These are phyloP conservation scores for Antigone vipio DNA, from an alignment of 2,113 vertebrate genomes.

Conservation along the genomic window DNA sequence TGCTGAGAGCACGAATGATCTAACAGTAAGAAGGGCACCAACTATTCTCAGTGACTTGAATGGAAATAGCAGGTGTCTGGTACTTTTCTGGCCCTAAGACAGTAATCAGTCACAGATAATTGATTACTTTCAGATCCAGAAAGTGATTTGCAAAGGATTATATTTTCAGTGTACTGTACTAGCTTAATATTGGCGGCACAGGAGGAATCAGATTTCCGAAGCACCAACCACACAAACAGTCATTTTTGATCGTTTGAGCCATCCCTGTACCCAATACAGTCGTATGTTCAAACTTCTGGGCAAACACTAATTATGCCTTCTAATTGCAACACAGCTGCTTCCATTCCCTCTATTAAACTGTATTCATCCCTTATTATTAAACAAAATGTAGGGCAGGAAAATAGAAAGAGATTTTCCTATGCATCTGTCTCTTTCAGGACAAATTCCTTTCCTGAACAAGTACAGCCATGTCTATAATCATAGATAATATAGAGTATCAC, in stretches of 20 bases:
- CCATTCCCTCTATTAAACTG: slow-evolving; percentile 31
- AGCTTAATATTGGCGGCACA: background rate
- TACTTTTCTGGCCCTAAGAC: slow-evolving; percentile 13
- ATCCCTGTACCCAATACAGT: background rate
- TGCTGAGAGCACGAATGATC: slow-evolving; percentile 4
- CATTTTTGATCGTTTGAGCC: slow-evolving; percentile 22
- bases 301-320: slow-evolving; percentile 19
- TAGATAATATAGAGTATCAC: background rate
- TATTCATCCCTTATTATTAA: slow-evolving; percentile 33
- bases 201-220: slow-evolving; percentile 13
- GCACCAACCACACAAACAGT: background rate
- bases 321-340: slow-evolving; percentile 48
- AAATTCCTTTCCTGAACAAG: slow-evolving; percentile 17
- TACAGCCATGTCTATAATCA: background rate
- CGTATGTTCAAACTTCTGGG: background rate
- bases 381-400: slow-evolving; percentile 22
- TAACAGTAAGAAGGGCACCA: background rate
- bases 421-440: slow-evolving; percentile 28
- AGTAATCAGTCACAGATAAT: slow-evolving; percentile 57
- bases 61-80: slow-evolving; percentile 50
- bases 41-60: slow-evolving; percentile 33
- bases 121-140: slow-evolving; percentile 51
- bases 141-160: slow-evolving; percentile 42
- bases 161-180: slow-evolving; percentile 15
- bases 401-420: background rate